phyloP scores from a whole-genome alignment of 1,140 invertebrate species.

The Campodea augens region DNA sequence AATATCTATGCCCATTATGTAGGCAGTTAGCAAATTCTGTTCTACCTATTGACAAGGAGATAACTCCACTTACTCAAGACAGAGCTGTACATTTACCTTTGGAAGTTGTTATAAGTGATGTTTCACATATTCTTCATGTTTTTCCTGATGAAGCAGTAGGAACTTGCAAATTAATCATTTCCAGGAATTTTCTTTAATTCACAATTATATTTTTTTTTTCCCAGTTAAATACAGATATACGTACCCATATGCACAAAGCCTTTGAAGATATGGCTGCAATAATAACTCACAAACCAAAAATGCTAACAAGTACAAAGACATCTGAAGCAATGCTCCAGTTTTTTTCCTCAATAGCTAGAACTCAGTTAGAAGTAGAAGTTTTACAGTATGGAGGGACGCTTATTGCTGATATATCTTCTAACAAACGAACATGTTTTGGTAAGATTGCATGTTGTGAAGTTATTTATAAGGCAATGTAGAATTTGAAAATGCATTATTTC shows the following conservation, averaged over 20 bases:
- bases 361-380: constrained; percentile 81
- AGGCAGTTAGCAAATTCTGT: constrained; percentile 84
- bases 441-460: no score
- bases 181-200: constrained; percentile 1
- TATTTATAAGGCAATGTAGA: no score
- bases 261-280: constrained; percentile 83
- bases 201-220: constrained; percentile 9
- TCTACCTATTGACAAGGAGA: constrained; percentile 33
- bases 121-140: constrained; percentile 15
- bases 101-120: constrained; percentile 13
- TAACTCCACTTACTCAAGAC: constrained; percentile 13
- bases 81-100: constrained; percentile 12
- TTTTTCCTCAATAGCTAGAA: constrained; percentile 74
- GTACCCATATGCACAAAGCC: constrained; percentile 68
- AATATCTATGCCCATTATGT: constrained; percentile 86
- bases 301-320: constrained; percentile 32
- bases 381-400: constrained; percentile 69
- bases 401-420: no score
- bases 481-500: no score
- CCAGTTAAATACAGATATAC: constrained; percentile 36
- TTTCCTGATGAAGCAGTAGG: constrained; percentile 12
- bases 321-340: constrained; percentile 62
- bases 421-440: no score
- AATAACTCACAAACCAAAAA: constrained; percentile 41
- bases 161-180: constrained; percentile 4